A percentile compares a stretch with the other conserved stretches of the same genome.
These are phyloP conservation scores for Petrocephalus schoutedeni DNA, from an alignment of 2,797 vertebrate species.

Conservation along the genomic window DNA sequence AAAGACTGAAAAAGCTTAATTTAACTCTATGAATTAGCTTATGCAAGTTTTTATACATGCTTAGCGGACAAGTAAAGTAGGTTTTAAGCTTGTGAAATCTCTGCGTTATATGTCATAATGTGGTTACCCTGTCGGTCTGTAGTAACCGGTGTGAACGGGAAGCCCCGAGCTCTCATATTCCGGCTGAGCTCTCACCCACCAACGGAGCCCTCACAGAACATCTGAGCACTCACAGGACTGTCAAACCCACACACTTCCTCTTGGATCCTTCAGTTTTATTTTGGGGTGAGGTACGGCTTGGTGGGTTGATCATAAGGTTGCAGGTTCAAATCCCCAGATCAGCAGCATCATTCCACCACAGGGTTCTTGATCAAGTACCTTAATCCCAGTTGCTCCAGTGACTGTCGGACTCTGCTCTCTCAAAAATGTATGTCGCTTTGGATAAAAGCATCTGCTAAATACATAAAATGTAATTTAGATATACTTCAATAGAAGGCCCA, in stretches of 20 bases:
- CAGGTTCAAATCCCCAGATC: too few relatives aligned
- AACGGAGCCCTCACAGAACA: not conserved
- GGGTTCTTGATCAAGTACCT: too few relatives aligned
- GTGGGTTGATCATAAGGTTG: too few relatives aligned
- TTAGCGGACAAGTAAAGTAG: too few relatives aligned
- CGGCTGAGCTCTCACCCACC: not conserved
- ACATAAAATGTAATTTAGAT: not conserved
- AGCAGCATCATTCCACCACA: too few relatives aligned
- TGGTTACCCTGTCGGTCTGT: not conserved
- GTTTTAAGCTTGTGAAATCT: too few relatives aligned
- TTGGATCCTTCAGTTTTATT: not conserved
- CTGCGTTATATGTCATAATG: too few relatives aligned
- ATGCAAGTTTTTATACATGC: too few relatives aligned
- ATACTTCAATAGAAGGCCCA: not conserved
- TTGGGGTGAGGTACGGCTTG: too few relatives aligned
- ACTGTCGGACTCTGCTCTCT: not conserved
- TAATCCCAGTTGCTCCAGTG: not conserved
- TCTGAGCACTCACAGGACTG: too few relatives aligned
- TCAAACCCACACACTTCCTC: not conserved
- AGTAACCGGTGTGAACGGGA: not conserved
- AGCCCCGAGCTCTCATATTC: not conserved
- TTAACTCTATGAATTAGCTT: not conserved
- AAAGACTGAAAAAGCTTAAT: not conserved
- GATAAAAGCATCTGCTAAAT: not conserved
- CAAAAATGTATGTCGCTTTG: not conserved